Base-by-base conservation (phyloP, 2,113 vertebrate genomes). In the Arizona elegans region DNA sequence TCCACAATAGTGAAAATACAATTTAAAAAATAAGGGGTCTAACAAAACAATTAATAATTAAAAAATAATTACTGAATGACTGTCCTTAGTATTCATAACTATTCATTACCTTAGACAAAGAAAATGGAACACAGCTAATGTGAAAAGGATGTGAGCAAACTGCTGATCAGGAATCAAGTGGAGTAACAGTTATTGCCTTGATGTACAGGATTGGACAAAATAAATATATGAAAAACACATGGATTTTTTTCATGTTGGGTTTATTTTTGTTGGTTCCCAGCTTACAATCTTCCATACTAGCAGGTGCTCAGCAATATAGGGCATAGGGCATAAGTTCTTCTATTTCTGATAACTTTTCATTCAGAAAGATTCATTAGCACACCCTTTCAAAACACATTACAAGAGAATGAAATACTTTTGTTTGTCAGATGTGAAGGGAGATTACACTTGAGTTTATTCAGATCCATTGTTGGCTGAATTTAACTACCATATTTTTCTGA, bases 31-130 rank as follows among this genome's bases (percentile, higher is more conserved):
- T 97, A 62, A 96, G 95, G 96, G 97, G 97, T 98, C 97, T 97
- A 98, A 98, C 97, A 97, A 98, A 98, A 98, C 96, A 96, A 97
- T 98, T 98, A 97, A 98, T 98, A 97, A 98, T 98, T 98, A 96
- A 98, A 98, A 98, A 98, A 98, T 98, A 98, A 98, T 98, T 98
- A 98, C 97, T 97, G 97, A 97, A 98, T 96, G 97, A 96, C 97
- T 98, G 95, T 97, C 96, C 96, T 98, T 97, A 96, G 97, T 97
- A 97, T 98, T 98, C 98, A 98, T 97, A 98, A 97, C 97, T 97
- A 97, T 97, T 97, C 98, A 97, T 97, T 96, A 97, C 97, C 97
- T 97, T 97, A 98, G 97, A 98, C 97, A 97, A 98, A 98, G 98
- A 94, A 97, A 97, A 96, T 95, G 86, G 97, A 97, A 96, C 96